Percentiles rank a stretch among this genome's conserved stretches.
phyloP scores from a whole-genome alignment of 2,888 invertebrate species.

The Cyclophora albipunctata region DNA sequence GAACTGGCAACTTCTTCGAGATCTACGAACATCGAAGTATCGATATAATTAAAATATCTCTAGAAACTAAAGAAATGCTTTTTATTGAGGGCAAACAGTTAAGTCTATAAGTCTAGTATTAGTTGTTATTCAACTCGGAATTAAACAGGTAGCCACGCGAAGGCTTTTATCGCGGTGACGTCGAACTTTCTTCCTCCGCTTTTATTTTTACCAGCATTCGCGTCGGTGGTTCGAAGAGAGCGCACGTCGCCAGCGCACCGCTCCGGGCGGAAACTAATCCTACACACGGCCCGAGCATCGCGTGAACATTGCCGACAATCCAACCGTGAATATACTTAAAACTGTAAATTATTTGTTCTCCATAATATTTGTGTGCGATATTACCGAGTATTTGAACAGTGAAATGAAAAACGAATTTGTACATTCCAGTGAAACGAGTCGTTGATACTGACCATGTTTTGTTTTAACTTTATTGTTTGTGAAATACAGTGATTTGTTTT shows the following conservation, averaged over 20 bases:
- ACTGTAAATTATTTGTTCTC: slow-evolving; percentile 33
- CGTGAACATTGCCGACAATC: slow-evolving; percentile 34
- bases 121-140: slow-evolving; percentile 48
- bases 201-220: slow-evolving; percentile 55
- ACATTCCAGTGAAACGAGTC: slow-evolving; percentile 47
- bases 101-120: slow-evolving; percentile 41
- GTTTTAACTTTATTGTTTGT: slow-evolving; percentile 39
- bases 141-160: slow-evolving; percentile 47
- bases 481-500: slow-evolving; percentile 26
- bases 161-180: slow-evolving; percentile 59
- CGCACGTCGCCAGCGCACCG: slow-evolving; percentile 40
- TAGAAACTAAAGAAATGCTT: slow-evolving; percentile 3
- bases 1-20: too few relatives aligned
- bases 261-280: slow-evolving; percentile 8
- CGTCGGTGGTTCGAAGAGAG: slow-evolving; percentile 44
- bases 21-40: too few relatives aligned
- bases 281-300: slow-evolving; percentile 29
- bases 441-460: slow-evolving; percentile 55
- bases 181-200: slow-evolving; percentile 62
- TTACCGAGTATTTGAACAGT: slow-evolving; percentile 20
- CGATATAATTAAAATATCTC: background rate
- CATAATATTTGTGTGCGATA: slow-evolving; percentile 31
- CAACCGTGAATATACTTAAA: slow-evolving; percentile 50
- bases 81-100: slow-evolving; percentile 36
- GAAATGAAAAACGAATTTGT: slow-evolving; percentile 27